Percentiles rank a stretch among this genome's conserved stretches.
phyloP scores from a whole-genome alignment of 2,888 invertebrate genomes.

The Sarcophaga rosellei region DNA sequence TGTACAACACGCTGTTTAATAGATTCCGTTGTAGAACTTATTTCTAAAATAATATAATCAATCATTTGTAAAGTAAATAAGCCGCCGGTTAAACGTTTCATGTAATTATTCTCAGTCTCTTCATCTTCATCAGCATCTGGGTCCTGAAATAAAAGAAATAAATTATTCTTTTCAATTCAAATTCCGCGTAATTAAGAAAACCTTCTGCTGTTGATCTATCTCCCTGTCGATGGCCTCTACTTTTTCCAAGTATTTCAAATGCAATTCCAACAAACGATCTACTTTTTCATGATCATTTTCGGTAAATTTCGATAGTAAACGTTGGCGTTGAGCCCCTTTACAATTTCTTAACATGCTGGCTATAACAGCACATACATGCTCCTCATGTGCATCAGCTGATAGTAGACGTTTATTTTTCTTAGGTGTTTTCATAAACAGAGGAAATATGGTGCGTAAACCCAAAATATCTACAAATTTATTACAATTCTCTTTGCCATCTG shows the following conservation, averaged over 20 bases:
- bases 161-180: background rate
- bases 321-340: conserved; percentile 92
- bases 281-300: conserved; percentile 99
- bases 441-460: conserved; percentile 97
- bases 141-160: conserved; percentile 71
- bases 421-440: conserved; percentile 99
- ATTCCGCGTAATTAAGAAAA: conserved; percentile 56
- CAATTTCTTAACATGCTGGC: conserved; percentile 96
- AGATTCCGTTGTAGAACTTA: conserved; percentile 85
- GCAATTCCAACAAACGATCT: conserved; percentile 96
- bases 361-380: conserved; percentile 96
- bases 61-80: conserved; percentile 97
- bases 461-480: conserved; percentile 99
- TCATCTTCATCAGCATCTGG: conserved; percentile 85
- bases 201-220: conserved; percentile 84
- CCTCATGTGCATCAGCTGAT: conserved; percentile 95
- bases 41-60: conserved; percentile 93
- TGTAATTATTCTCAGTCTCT: conserved; percentile 92
- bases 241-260: conserved; percentile 97
- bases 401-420: conserved; percentile 89
- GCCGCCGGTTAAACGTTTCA: conserved; percentile 94
- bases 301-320: conserved; percentile 96
- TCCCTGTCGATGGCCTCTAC: conserved; percentile 91
- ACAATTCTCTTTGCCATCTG: conserved; percentile 96
- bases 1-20: conserved; percentile 94